phyloP scores from a whole-genome alignment of 2,113 vertebrate genomes.

The Leptocoma aspasia region DNA sequence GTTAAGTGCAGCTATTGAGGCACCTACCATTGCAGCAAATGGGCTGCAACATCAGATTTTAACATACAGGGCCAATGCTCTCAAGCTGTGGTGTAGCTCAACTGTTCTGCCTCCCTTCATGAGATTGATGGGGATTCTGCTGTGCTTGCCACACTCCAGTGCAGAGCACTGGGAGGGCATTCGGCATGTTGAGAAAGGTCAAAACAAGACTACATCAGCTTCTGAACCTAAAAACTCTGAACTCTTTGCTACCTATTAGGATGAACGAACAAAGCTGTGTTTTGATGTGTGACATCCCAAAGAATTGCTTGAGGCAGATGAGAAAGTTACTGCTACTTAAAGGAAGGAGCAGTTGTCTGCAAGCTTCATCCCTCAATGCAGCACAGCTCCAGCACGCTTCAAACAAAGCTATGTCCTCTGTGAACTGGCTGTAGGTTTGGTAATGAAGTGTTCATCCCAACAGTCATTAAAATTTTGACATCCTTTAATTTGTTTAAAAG shows the following conservation, averaged over 20 bases:
- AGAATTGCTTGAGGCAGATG: constrained; percentile 60
- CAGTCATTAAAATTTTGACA: background rate
- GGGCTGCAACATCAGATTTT: constrained; percentile 47
- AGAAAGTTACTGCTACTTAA: constrained; percentile 14
- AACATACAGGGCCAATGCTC: constrained; percentile 34
- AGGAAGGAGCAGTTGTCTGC: background rate
- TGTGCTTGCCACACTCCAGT: constrained; percentile 45
- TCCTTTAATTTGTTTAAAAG: background rate
- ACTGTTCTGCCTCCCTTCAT: constrained; percentile 7
- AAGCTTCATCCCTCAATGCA: background rate
- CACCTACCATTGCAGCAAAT: constrained; percentile 45
- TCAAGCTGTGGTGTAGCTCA: constrained; percentile 24
- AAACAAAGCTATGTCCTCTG: background rate
- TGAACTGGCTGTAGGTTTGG: background rate
- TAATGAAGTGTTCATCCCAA: background rate
- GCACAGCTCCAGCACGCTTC: background rate
- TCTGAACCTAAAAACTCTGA: constrained; percentile 70
- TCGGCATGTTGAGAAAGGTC: constrained; percentile 66
- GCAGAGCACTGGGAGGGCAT: constrained; percentile 61
- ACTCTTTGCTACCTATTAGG: constrained; percentile 62
- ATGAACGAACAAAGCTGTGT: constrained; percentile 53
- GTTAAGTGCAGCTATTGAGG: constrained; percentile 9
- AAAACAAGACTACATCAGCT: constrained; percentile 54
- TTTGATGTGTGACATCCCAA: constrained; percentile 63
- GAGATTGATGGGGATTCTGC: constrained; percentile 68